Percentiles rank a stretch among this genome's conserved stretches.
phyloP scores from a whole-genome alignment of 1,140 invertebrate species.

The Potamilus streckersoni region DNA sequence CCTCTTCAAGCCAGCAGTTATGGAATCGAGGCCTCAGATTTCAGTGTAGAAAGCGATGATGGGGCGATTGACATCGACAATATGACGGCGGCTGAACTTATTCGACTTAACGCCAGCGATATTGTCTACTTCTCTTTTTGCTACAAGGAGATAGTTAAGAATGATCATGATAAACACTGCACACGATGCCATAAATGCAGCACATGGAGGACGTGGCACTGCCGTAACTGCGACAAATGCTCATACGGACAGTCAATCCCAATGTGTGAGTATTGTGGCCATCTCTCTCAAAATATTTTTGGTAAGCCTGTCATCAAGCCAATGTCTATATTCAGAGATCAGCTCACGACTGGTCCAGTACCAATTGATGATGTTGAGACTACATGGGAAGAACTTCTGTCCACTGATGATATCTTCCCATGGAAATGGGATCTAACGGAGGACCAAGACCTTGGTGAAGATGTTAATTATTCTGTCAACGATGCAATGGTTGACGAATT shows the following conservation, averaged over 20 bases:
- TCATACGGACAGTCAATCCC: slow-evolving; percentile 8
- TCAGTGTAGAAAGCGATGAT: neutral
- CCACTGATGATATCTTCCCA: slow-evolving; percentile 5
- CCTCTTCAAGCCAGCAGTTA: slow-evolving; percentile 10
- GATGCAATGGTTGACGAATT: slow-evolving; percentile 30
- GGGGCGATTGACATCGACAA: slow-evolving; percentile 12
- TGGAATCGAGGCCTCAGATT: slow-evolving; percentile 27
- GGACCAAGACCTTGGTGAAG: slow-evolving; percentile 2
- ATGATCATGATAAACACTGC: slow-evolving; percentile 28
- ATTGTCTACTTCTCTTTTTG: slow-evolving; percentile 31
- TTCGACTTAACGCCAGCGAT: slow-evolving; percentile 20
- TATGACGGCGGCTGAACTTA: slow-evolving; percentile 16
- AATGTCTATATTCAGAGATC: slow-evolving; percentile 23
- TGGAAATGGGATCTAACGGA: slow-evolving; percentile 1
- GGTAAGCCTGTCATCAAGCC: slow-evolving; percentile 22
- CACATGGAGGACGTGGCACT: slow-evolving; percentile 25
- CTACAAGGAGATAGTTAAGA: slow-evolving; percentile 14
- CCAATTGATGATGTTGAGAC: slow-evolving; percentile 12
- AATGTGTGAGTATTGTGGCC: slow-evolving; percentile 24
- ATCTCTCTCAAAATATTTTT: slow-evolving; percentile 14
- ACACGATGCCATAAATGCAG: slow-evolving; percentile 13
- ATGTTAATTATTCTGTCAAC: slow-evolving; percentile 18
- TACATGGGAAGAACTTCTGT: slow-evolving; percentile 6
- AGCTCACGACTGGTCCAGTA: slow-evolving; percentile 11
- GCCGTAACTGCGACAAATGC: slow-evolving; percentile 20